A percentile compares a stretch with the other conserved stretches of the same genome.
Evolutionary conservation across 2,888 invertebrate species (phyloP).

Genomic region (Atherix ibis): DNA sequence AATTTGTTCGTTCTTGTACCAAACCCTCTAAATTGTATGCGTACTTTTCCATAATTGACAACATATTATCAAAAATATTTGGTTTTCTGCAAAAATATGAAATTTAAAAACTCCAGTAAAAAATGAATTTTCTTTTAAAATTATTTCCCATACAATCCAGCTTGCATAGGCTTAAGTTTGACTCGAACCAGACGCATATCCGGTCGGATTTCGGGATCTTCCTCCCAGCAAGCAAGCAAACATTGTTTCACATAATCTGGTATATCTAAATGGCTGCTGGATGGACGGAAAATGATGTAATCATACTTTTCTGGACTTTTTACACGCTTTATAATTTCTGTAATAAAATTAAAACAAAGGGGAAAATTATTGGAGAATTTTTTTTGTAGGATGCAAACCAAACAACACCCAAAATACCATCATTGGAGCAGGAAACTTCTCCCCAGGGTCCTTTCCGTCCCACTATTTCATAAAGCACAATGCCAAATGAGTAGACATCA

Average conservation of each 20-base stretch:
- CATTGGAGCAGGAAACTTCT: constrained; percentile 41
- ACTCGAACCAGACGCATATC: constrained; percentile 61
- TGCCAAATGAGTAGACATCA: constrained; percentile 70
- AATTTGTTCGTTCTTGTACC: constrained; percentile 67
- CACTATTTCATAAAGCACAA: constrained; percentile 71
- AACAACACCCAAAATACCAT: no score
- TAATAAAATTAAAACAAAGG: no score
- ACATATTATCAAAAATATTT: constrained; percentile 80
- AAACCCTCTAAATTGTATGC: constrained; percentile 71
- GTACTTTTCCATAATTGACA: constrained; percentile 82
- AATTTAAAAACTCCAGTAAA: background rate
- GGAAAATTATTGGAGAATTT: no score
- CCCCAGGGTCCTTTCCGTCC: constrained; percentile 72
- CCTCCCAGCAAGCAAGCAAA: constrained; percentile 66
- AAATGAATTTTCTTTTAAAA: background rate
- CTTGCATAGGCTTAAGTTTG: constrained; percentile 66
- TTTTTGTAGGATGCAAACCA: no score
- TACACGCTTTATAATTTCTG: constrained; percentile 44
- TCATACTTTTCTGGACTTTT: constrained; percentile 35
- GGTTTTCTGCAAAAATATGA: constrained; percentile 42
- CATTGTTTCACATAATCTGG: constrained; percentile 60
- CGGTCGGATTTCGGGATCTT: constrained; percentile 53
- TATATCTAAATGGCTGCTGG: constrained; percentile 45
- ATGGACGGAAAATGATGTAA: constrained; percentile 44
- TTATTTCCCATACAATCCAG: constrained; percentile 39